Base-by-base conservation (phyloP, 2,113 vertebrate species). In the Gymnocephalus cernua region DNA sequence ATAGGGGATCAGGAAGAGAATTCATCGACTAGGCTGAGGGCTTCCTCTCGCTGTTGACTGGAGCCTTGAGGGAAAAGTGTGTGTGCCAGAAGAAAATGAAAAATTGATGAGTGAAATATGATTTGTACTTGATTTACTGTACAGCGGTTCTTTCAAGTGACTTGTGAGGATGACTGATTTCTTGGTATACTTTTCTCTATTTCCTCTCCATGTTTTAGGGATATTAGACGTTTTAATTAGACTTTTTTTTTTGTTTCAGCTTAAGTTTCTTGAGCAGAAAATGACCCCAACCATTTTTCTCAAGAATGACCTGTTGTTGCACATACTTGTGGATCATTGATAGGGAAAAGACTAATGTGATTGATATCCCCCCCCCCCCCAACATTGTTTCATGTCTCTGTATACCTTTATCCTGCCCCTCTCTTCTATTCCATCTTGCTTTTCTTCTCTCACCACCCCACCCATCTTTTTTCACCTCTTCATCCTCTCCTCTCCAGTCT, bases 401-500 rank as follows among this genome's bases (percentile, higher is more conserved):
- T 6, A 1, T 54, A 29, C 9, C n/a, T 25, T 74, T 56, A 12
- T 32, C 15, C 27, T 23, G 13, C 10, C 4, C 29, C 38, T 50
- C 0, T 25, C 19, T 25, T 19, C 9, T 15, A 6, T 29, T 21
- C 14, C 15, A 23, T 47, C 12, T 11, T 12, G 25, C 7, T 41
- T 38, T 21, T 32, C 18, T 35, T 56, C 15, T 23, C 11, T 25
- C n/a, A 2, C 9, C 21, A 9, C 38, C 13, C 13, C 4, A 1
- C 12, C 19, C 5, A 4, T 59, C 10, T n/a, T 6, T 59, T 3
- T 27, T 23, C 4, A 25, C 35, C 19, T 74, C 27, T 67, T 35
- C 32, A 3, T 48, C 12, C 19, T 19, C 29, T 15, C 14, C 6
- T 74, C 65, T 83, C 45, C 84, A 99, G 97, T 96, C 85, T 97